Base-by-base conservation (phyloP, 1,140 invertebrate genomes). In the Copidosoma floridanum region DNA sequence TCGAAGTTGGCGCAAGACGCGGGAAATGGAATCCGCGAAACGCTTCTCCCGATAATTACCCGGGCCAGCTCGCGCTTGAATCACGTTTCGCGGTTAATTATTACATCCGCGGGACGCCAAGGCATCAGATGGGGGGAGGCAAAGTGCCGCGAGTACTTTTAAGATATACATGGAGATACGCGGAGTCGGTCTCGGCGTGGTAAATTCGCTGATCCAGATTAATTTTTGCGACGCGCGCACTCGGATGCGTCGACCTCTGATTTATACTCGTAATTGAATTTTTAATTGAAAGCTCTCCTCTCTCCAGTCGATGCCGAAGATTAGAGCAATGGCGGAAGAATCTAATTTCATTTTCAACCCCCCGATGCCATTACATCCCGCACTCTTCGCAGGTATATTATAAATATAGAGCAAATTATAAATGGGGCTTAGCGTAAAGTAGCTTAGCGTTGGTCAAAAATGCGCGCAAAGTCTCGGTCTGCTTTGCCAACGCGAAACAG, bases 101-200 rank as follows among this genome's bases (percentile, higher is more conserved):
- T 70, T 70, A 71, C 65, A 58, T 70, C 69, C 65, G 57, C 48
- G 47, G 60, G 52, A 60, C 67, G 70, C 70, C 57, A 20, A 50
- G 61, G 44, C 59, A 65, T 57, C 63, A 65, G 65, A 67, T 65
- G 58, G 61, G 58, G 61, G 64, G 66, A 62, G 63, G 65, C 65
- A 63, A 70, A 66, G 66, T 66, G 57, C 43, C 65, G 46, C 56
- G 58, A 41, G 61, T 53, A n/a, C n/a, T 63, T 63, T 57, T 65
- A 57, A 66, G 53, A 60, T 53, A 54, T 58, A 57, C 59, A 60
- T 64, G 59, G 60, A 64, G 61, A 59, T 57, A 53, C n/a, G 60
- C 35, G 48, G 61, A 57, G 43, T 61, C 63, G n/a, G n/a, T n/a
- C n/a, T n/a, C n/a, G n/a, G n/a, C n/a, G n/a, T n/a, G n/a, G n/a